Conservation (phyloP, 1,140 invertebrate genomes). For the Propsilocerus akamusi region DNA sequence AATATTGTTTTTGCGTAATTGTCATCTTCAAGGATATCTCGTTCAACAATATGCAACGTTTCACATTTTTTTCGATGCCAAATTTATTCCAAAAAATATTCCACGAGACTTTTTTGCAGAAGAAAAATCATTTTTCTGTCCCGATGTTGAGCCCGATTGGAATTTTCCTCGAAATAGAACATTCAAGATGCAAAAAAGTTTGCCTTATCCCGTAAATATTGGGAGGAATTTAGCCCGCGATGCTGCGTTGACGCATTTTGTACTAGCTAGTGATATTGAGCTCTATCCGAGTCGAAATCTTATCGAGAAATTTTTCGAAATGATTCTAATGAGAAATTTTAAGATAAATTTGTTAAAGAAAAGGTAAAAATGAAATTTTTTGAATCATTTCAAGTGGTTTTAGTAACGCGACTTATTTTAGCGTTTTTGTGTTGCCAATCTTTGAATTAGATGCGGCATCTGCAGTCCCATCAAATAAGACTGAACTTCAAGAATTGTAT, state of each 20-base stretch:
- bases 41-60: constrained; percentile 39
- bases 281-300: constrained; percentile 22
- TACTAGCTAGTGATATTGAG: constrained; percentile 31
- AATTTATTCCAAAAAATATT: constrained; percentile 34
- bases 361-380: not conserved
- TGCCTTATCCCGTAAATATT: constrained; percentile 28
- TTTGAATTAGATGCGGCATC: constrained; percentile 27
- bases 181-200: constrained; percentile 9
- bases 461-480: constrained; percentile 19
- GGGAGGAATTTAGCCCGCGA: constrained; percentile 22
- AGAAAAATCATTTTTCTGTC: constrained; percentile 3
- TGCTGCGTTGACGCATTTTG: constrained; percentile 20
- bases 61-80: constrained; percentile 41
- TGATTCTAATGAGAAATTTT: constrained; percentile 10
- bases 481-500: constrained; percentile 24
- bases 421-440: constrained; percentile 24
- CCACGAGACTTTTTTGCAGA: too few species aligned
- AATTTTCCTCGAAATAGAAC: constrained; percentile 8
- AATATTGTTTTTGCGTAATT: constrained; percentile 37
- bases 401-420: constrained; percentile 6
- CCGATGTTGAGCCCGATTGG: constrained; percentile 8
- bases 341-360: not conserved
- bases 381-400: not conserved
- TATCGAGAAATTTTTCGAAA: constrained; percentile 16
- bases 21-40: constrained; percentile 20